phyloP scores from a whole-genome alignment of 2,113 vertebrate genomes.

The Chaetops frenatus region DNA sequence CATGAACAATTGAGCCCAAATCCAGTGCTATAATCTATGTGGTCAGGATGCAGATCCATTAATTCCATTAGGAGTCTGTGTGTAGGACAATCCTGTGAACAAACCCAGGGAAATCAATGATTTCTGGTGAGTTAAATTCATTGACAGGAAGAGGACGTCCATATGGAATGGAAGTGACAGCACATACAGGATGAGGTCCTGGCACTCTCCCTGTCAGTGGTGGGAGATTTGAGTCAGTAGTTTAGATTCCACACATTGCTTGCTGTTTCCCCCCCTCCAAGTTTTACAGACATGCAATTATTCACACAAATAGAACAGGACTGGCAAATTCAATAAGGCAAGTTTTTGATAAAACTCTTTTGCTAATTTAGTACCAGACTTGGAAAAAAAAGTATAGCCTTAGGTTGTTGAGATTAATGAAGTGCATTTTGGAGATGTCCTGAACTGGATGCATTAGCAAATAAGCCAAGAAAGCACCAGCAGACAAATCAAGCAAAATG shows the following conservation, averaged over 20 bases:
- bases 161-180: neutral
- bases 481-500: neutral
- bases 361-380: neutral
- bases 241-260: neutral
- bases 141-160: neutral
- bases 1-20: neutral
- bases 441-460: neutral
- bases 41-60: neutral
- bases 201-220: neutral
- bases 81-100: neutral
- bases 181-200: neutral
- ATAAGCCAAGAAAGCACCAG: neutral
- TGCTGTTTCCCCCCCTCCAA: neutral
- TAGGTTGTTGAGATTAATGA: slow-evolving; percentile 11
- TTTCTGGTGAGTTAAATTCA: neutral
- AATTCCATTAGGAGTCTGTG: neutral
- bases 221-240: neutral
- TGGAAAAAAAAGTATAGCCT: neutral
- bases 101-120: slow-evolving; percentile 5
- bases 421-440: neutral
- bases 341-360: slow-evolving; percentile 12
- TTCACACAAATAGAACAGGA: neutral
- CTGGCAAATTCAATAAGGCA: slow-evolving; percentile 2
- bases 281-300: neutral
- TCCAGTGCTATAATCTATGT: neutral